Evolutionary conservation across 2,888 invertebrate species (phyloP), one percentile per base, ranked within the genome.

Genomic region (Eristalis intricaria): DNA sequence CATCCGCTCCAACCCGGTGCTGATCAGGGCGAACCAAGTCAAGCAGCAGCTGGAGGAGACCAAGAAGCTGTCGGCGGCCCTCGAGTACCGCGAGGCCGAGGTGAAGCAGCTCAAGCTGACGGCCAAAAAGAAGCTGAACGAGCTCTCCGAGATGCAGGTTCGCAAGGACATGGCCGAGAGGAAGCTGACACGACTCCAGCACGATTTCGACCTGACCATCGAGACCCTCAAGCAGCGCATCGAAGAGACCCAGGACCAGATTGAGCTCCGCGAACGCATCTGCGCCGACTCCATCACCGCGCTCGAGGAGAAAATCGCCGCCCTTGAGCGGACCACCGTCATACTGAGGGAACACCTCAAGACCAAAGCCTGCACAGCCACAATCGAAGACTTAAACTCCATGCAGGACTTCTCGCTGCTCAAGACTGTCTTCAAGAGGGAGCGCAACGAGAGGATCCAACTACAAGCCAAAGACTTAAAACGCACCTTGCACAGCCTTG

Each of bases 241-340:
- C 58, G 99, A 99, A 79, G 98, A 98, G n/a, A 85, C 92, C 90
- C 90, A 91, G 60, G 95, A 97, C 0, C 95, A 95, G 68, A 94
- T 98, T 94, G 91, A 91, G 89, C 95, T 97, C 91, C 98, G 97
- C 92, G 97, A 98, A 92, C 98, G 98, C 93, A 98, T 99, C 91
- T 98, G 97, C 93, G 98, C 99, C 91, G 97, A 98, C 91, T 98
- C 98, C 0, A 95, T 99, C 95, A 98, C 98, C 91, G 97, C 97
- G 87, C 94, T 99, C 23, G 98, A 98, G 91, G 96, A 96, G 7
- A 99, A 99, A 91, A 97, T 99, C 75, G 97, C 97, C 91, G 96
- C 96, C 0, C 92, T 99, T 88, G 98, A 99, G 93, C 95, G 98
- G 91, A 96, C 97, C 40, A 96, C 97, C 11, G 97, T 97, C 84